These are phyloP conservation scores for Caenorhabditis inopinata DNA, from an alignment of 1,140 invertebrate genomes.

Conservation along the genomic window DNA sequence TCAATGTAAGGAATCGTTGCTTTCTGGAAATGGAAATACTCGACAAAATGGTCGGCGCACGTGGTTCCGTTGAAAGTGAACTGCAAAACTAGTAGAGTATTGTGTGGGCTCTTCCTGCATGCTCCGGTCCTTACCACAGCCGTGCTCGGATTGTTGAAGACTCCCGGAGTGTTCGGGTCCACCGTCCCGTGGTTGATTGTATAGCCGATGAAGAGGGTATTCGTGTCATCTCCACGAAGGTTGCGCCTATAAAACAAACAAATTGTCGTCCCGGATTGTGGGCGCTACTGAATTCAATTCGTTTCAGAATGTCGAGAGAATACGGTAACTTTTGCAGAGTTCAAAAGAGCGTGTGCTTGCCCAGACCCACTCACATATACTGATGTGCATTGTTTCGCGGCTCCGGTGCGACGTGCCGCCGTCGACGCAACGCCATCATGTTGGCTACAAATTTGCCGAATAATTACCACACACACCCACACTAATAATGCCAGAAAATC, in stretches of 20 bases:
- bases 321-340: too few species aligned
- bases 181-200: neutral
- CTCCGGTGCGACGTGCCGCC: neutral
- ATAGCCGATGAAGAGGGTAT: conserved; percentile 1
- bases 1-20: conserved; percentile 8
- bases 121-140: neutral
- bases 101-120: too few species aligned
- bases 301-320: too few species aligned
- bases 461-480: too few species aligned
- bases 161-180: neutral
- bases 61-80: conserved; percentile 18
- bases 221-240: neutral
- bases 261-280: too few species aligned
- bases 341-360: too few species aligned
- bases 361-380: conserved; percentile 2
- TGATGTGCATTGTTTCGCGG: neutral
- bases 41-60: neutral
- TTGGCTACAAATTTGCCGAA: too few species aligned
- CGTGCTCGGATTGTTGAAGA: neutral
- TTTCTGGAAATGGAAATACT: conserved; percentile 25
- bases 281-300: too few species aligned
- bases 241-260: neutral
- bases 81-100: too few species aligned
- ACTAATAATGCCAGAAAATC: too few species aligned
- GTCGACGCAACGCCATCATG: neutral